Percentiles rank a stretch among this genome's conserved stretches.
Conservation (phyloP, 2,113 vertebrate species). For the Myotis lucifugus region DNA sequence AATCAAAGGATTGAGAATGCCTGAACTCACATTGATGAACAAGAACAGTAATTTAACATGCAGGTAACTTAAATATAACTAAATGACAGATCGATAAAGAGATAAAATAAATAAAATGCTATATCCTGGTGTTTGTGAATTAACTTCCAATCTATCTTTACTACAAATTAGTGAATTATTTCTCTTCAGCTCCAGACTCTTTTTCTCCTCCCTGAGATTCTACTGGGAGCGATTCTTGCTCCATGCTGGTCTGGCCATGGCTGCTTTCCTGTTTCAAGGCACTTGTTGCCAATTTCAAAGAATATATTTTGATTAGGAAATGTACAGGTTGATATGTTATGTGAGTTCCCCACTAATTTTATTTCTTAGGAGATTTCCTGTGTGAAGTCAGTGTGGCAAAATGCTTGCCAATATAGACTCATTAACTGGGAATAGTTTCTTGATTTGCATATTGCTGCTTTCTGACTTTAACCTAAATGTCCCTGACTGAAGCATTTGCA, state of each 20-base stretch:
- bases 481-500: background rate
- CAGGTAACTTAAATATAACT: background rate
- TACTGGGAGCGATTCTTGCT: background rate
- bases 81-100: background rate
- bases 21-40: background rate
- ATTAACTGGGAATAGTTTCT: conserved; percentile 7
- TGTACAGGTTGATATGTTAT: background rate
- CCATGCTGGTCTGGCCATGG: background rate
- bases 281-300: conserved; percentile 12
- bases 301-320: background rate
- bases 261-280: background rate
- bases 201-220: background rate
- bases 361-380: conserved; percentile 45
- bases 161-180: background rate
- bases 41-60: background rate
- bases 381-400: conserved; percentile 20
- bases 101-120: background rate
- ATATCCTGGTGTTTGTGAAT: background rate
- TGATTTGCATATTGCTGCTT: background rate
- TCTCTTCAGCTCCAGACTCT: background rate
- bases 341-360: background rate
- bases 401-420: conserved; percentile 22
- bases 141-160: background rate
- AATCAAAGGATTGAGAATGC: background rate
- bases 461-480: conserved; percentile 11